phyloP scores from a whole-genome alignment of 1,140 invertebrate species.

The Cotesia glomerata region DNA sequence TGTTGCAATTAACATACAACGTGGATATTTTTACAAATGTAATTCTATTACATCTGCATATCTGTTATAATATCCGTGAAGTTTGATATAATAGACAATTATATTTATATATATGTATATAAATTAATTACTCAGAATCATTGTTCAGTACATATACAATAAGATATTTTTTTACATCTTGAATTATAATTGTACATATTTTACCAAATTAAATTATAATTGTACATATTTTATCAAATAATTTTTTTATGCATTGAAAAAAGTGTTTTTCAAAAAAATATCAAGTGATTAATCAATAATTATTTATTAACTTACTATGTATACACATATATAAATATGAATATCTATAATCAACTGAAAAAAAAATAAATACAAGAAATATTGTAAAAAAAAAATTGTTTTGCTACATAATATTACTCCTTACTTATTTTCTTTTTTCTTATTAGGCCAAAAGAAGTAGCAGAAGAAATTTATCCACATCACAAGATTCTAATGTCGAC shows the following conservation, averaged over 20 bases:
- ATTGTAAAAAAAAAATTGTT: background rate
- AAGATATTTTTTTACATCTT: background rate
- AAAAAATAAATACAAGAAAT: background rate
- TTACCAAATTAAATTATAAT: background rate
- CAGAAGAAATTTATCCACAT: background rate
- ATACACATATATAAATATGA: background rate
- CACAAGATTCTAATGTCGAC: background rate
- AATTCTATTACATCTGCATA: too few relatives aligned
- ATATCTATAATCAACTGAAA: background rate
- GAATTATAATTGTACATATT: background rate
- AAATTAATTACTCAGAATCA: background rate
- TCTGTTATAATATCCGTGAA: too few relatives aligned
- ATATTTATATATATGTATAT: too few relatives aligned
- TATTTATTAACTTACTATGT: background rate
- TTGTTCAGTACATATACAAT: background rate
- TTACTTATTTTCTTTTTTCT: background rate
- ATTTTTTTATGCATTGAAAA: background rate
- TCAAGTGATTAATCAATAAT: background rate
- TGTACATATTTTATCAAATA: background rate
- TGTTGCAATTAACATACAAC: too few relatives aligned
- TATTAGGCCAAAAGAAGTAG: background rate
- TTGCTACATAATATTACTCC: background rate
- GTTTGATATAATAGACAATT: too few relatives aligned
- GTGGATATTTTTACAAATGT: too few relatives aligned
- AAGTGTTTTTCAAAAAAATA: background rate